Base-by-base conservation (phyloP, 2,888 invertebrate species). In the Stegophylla sp. region DNA sequence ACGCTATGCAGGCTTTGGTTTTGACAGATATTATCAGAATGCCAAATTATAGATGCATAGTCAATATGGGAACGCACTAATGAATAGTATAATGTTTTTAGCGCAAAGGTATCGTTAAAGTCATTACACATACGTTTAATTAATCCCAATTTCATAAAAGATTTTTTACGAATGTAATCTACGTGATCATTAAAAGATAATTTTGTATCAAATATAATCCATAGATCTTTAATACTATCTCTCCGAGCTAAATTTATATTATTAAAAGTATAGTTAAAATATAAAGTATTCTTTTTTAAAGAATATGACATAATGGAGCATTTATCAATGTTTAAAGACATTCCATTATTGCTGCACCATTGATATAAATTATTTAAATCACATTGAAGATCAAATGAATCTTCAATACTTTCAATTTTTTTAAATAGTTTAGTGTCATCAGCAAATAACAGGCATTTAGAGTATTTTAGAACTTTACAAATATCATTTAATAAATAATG, bases 401-500 rank as follows among this genome's bases (percentile, higher is more conserved):
- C 34, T 5, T 34, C 7, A 5, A 5, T 3, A 34, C 4, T 5
- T 3, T 7, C 4, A 34, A 34, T 34, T 34, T 3, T 34, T 5
- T 34, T 34, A n/a, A 4, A n/a, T 13, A n/a, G 3, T n/a, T 56
- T 23, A 10, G 23, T 3, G 23, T 56, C 23, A 56, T 56, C 7
- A 1, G 12, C 10, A 23, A 56, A 23, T 56, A 56, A 56, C 23
- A 56, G 3, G 4, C n/a, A 3, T 3, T 53, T 23, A 23, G 56
- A 23, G 13, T 56, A 9, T 9, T 2, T 9, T 20, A 56, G 1
- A 12, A 23, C 23, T 12, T 56, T 12, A 43, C 43, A 43, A 66
- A 66, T 41, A 66, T 3, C 43, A 66, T 66, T n/a, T 20, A n/a
- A 66, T 66, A 66, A 63, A 43, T n/a, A 41, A 43, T 13, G 1